Evolutionary conservation across 2,888 invertebrate genomes (phyloP).

Genomic region (Stegana nigrithorax): DNA sequence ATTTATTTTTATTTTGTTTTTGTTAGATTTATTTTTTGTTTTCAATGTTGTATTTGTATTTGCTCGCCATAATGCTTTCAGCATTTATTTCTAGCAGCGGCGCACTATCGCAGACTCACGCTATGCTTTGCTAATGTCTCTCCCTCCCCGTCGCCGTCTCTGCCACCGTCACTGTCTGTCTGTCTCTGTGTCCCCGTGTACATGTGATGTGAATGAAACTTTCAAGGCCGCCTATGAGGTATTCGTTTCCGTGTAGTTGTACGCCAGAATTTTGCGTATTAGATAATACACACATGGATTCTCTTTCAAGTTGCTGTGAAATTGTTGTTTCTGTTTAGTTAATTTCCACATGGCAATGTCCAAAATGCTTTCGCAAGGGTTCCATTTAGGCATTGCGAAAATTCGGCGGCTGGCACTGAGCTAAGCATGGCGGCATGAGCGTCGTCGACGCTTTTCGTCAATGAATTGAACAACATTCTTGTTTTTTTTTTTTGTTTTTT

Average conservation of each 20-base stretch:
- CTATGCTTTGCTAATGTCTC: conserved; percentile 52
- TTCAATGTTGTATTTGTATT: background rate
- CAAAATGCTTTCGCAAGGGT: too few relatives aligned
- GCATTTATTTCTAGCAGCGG: conserved; percentile 15
- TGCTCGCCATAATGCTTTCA: conserved; percentile 4
- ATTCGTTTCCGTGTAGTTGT: conserved; percentile 7
- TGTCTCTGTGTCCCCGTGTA: conserved; percentile 21
- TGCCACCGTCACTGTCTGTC: background rate
- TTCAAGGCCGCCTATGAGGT: conserved; percentile 54
- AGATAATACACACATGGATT: conserved; percentile 50
- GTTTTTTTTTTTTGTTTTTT: too few relatives aligned
- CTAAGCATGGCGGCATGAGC: too few relatives aligned
- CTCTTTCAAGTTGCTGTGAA: too few relatives aligned
- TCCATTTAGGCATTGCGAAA: too few relatives aligned
- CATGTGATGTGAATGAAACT: conserved; percentile 58
- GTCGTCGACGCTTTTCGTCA: too few relatives aligned
- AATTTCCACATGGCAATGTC: too few relatives aligned
- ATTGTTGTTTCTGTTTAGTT: background rate
- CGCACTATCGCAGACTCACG: conserved; percentile 17
- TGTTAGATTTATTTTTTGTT: background rate
- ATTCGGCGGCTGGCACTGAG: too few relatives aligned
- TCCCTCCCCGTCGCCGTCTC: conserved; percentile 26
- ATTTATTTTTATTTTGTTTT: background rate
- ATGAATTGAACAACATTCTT: too few relatives aligned
- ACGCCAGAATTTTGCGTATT: conserved; percentile 44